Evolutionary conservation across 2,113 vertebrate species (phyloP), one percentile per base, ranked within the genome.

Genomic region (Zapus hudsonius): DNA sequence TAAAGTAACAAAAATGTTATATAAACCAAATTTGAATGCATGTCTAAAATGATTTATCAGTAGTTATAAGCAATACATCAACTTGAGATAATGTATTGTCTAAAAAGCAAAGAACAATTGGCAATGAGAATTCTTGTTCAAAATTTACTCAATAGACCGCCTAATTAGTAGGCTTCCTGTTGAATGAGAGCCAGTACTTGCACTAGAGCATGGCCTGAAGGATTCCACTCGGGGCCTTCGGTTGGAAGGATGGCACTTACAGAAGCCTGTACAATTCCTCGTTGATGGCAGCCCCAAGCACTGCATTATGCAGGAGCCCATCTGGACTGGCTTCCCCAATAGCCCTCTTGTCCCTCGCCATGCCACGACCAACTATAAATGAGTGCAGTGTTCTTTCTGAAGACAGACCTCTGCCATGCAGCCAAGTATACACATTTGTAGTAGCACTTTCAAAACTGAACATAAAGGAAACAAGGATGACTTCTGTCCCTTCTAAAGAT

Each of bases 361-460:
- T 2, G 42, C 78, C 85, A 57, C 20, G 83, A 89, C 94, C 69
- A 85, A 38, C 44, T 79, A 87, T 97, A 92, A 98, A 98, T 88
- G 74, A 96, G 86, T 75, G 83, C 87, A 96, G 92, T 97, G 97
- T 97, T 97, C 95, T 84, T 91, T 93, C 40, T 0, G 84, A 92
- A 91, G 96, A 80, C 17, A 91, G 96, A 80, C 17, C n/a, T 16
- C 92, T 1, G 42, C 94, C 59, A 93, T 87, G 69, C 40, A 94
- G 95, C 93, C 97, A 96, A 96, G 93, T 67, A 90, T 61, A 95
- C 95, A 94, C 94, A 87, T 52, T 69, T 93, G 87, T 87, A 96
- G 96, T 95, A 93, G 96, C 1, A 10, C 93, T 97, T 96, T 95
- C 78, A 95, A 97, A 96, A 92, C 29, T 4, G 61, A 80, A 63